Percentiles rank a stretch among this genome's conserved stretches.
These are phyloP conservation scores for Megalopta genalis DNA, from an alignment of 1,140 invertebrate species.

Conservation along the genomic window DNA sequence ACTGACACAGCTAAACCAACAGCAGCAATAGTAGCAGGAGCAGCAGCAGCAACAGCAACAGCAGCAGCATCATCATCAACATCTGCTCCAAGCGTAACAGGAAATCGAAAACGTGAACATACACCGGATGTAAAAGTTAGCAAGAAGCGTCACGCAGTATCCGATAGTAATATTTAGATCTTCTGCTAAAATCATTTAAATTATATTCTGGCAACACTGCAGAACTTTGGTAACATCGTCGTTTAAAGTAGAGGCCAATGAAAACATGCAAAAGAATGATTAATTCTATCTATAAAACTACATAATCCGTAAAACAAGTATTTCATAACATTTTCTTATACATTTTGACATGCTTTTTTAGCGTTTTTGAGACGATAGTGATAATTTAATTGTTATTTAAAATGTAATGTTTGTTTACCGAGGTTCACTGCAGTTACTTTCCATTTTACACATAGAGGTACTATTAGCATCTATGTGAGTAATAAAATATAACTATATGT, in stretches of 20 bases:
- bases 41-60: neutral
- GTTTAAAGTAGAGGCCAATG: neutral
- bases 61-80: neutral
- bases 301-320: neutral
- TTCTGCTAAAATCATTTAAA: conserved; percentile 32
- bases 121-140: conserved; percentile 66
- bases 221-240: conserved; percentile 12
- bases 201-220: conserved; percentile 6
- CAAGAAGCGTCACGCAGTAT: conserved; percentile 69
- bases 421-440: conserved; percentile 30
- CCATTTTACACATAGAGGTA: conserved; percentile 26
- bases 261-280: neutral
- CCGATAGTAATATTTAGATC: conserved; percentile 62
- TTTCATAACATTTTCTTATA: neutral
- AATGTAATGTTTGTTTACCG: neutral
- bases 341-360: neutral
- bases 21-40: neutral
- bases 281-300: no score
- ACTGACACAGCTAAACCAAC: conserved; percentile 10
- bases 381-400: neutral
- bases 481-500: conserved; percentile 17
- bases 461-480: conserved; percentile 25
- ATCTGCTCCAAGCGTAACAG: conserved; percentile 5
- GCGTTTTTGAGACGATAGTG: no score
- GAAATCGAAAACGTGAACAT: conserved; percentile 72